Evolutionary conservation across 2,888 invertebrate species (phyloP).

Genomic region (Balanococcus diminutus): DNA sequence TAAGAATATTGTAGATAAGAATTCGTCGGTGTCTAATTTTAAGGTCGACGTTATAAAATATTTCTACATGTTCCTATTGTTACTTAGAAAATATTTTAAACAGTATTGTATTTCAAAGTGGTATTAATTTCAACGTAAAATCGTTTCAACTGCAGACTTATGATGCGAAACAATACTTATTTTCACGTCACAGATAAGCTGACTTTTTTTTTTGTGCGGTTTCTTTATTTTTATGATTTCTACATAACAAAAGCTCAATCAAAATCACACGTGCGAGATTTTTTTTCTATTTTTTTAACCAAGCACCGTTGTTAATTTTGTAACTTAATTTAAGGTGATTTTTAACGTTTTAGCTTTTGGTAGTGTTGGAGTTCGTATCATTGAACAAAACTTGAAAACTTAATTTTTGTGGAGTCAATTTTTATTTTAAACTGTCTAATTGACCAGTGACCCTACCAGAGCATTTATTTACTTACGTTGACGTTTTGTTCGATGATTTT

Average conservation of each 20-base stretch:
- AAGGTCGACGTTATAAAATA: background rate
- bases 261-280: background rate
- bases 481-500: background rate
- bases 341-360: background rate
- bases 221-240: background rate
- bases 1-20: background rate
- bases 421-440: background rate
- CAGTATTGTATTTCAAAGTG: background rate
- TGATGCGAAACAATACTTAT: background rate
- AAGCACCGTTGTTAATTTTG: slow-evolving; percentile 15
- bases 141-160: background rate
- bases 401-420: background rate
- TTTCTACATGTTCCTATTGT: background rate
- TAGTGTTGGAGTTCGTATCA: background rate
- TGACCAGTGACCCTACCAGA: background rate
- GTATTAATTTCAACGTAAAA: background rate
- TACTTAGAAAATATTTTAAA: slow-evolving; percentile 16
- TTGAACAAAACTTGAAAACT: background rate
- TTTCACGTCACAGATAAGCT: background rate
- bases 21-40: background rate
- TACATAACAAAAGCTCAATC: background rate
- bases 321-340: background rate
- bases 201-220: background rate
- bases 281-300: slow-evolving; percentile 10
- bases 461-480: background rate